Evolutionary conservation across 2,113 vertebrate species (phyloP).

Genomic region (Pitta sordida): DNA sequence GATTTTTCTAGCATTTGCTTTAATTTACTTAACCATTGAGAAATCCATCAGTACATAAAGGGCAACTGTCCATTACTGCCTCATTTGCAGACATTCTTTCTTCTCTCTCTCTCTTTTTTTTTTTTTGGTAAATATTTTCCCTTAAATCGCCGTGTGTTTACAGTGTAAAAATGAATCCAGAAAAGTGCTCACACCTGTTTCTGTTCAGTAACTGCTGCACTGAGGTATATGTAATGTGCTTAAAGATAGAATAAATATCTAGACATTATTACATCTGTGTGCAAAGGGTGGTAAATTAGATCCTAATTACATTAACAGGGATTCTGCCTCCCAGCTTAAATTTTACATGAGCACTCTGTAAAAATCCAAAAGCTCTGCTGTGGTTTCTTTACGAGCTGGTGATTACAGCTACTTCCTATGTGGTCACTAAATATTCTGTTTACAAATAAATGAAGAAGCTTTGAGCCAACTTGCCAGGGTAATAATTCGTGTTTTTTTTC

Average conservation of each 20-base stretch:
- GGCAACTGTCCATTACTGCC: constrained; percentile 86
- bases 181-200: constrained; percentile 95
- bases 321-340: constrained; percentile 93
- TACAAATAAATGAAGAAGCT: constrained; percentile 94
- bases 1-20: constrained; percentile 88
- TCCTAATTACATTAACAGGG: constrained; percentile 96
- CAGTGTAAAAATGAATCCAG: constrained; percentile 85
- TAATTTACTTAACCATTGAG: constrained; percentile 89
- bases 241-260: constrained; percentile 83
- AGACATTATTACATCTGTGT: constrained; percentile 90
- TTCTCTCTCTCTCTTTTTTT: neutral
- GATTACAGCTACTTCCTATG: constrained; percentile 90
- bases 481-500: constrained; percentile 72
- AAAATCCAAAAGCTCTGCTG: constrained; percentile 85
- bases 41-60: constrained; percentile 88
- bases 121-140: constrained; percentile 77
- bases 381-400: constrained; percentile 94
- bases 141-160: constrained; percentile 76
- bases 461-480: constrained; percentile 84
- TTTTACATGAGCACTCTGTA: constrained; percentile 86
- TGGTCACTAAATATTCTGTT: constrained; percentile 88
- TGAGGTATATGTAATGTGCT: constrained; percentile 82
- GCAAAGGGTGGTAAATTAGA: constrained; percentile 92
- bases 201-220: constrained; percentile 82
- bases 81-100: constrained; percentile 79